Evolutionary conservation across 1,140 invertebrate species (phyloP).

Genomic region (Thalassaphorura encarpata): DNA sequence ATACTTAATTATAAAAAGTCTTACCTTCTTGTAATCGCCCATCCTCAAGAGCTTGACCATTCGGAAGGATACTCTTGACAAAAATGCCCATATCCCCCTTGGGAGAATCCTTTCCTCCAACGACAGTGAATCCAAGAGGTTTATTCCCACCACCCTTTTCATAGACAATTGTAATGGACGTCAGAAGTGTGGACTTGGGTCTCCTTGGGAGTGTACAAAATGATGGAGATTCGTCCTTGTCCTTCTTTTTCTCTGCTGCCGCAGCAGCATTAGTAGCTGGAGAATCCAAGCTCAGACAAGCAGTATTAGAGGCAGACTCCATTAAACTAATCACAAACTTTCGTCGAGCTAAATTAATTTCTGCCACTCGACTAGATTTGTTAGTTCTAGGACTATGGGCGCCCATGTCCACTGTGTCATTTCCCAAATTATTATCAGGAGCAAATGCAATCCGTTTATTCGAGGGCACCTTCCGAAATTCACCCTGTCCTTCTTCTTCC

Average conservation of each 20-base stretch:
- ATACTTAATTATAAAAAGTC: not conserved
- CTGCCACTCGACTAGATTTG: not conserved
- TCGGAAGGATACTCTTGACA: slow-evolving; percentile 57
- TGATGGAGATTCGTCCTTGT: slow-evolving; percentile 30
- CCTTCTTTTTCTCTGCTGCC: not conserved
- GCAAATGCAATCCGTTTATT: slow-evolving; percentile 4
- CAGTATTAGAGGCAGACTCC: slow-evolving; percentile 27
- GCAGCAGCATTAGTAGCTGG: slow-evolving; percentile 3
- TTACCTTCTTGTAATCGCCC: slow-evolving; percentile 59
- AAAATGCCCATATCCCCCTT: slow-evolving; percentile 61
- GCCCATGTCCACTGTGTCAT: not conserved
- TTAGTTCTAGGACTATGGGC: not conserved
- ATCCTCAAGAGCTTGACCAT: slow-evolving; percentile 57
- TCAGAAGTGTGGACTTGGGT: slow-evolving; percentile 31
- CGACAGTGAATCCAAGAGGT: slow-evolving; percentile 61
- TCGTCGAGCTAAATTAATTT: slow-evolving; percentile 27
- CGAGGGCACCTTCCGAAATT: not conserved
- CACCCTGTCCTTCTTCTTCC: not conserved
- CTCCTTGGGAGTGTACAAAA: slow-evolving; percentile 38
- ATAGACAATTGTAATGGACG: slow-evolving; percentile 42
- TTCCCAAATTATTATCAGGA: not conserved
- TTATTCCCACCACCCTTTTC: slow-evolving; percentile 55
- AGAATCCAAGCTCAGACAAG: slow-evolving; percentile 21
- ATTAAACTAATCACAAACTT: slow-evolving; percentile 31
- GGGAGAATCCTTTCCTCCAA: slow-evolving; percentile 60